phyloP scores from a whole-genome alignment of 2,797 vertebrate species.

The Artibeus jamaicensis region DNA sequence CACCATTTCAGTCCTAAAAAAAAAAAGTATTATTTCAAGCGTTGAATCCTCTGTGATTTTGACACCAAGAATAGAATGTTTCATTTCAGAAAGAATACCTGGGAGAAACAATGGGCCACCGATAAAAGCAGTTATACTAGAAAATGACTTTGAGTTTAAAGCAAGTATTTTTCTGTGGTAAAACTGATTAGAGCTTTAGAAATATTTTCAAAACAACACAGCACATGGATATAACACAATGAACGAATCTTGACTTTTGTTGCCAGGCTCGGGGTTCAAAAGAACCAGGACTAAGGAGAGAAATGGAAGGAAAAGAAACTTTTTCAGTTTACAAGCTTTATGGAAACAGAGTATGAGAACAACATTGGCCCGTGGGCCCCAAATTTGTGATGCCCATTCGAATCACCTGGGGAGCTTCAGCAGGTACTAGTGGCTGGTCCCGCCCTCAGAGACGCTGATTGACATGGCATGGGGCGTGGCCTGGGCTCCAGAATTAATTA shows the following conservation, averaged over 20 bases:
- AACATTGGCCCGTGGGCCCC: not conserved
- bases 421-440: not conserved
- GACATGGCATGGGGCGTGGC: not conserved
- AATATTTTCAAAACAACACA: constrained; percentile 7
- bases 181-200: constrained; percentile 12
- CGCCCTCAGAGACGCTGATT: not conserved
- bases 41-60: constrained; percentile 46
- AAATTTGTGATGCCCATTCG: not conserved
- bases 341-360: not conserved
- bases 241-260: not conserved
- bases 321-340: not conserved
- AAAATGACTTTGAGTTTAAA: constrained; percentile 54
- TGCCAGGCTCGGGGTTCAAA: not conserved
- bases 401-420: not conserved
- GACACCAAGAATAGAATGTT: constrained; percentile 57
- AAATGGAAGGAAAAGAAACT: not conserved
- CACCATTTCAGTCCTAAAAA: constrained; percentile 4
- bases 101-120: constrained; percentile 39
- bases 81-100: constrained; percentile 64
- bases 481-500: not conserved
- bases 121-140: constrained; percentile 39
- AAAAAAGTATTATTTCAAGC: constrained; percentile 49
- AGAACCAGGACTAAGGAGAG: not conserved
- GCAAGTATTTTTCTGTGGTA: constrained; percentile 36
- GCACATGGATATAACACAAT: not conserved